Base-by-base conservation (phyloP, 2,888 invertebrate species). In the Resseliella maxima region DNA sequence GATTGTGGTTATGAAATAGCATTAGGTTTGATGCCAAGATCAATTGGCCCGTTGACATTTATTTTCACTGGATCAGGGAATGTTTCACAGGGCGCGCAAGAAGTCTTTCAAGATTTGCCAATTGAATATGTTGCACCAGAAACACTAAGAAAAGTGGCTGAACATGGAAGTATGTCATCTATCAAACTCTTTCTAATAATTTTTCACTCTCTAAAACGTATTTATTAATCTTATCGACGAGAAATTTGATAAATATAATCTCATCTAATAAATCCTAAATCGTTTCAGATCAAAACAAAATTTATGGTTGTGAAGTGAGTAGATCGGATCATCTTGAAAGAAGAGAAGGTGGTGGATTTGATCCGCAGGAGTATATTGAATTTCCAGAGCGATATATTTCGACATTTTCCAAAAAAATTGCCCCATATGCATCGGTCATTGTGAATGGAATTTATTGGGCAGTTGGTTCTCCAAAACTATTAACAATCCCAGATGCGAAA, bases 381-480 rank as follows among this genome's bases (percentile, higher is more conserved):
- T 95, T 96, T 90, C 99, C 99, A 0, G 97, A 98, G 89, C 92
- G 95, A 89, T 99, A 99, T 90, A 96, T 97, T 86, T 99, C 99
- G 3, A 97, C 96, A 0, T 99, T 99, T 90, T 97, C 97, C 88
- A 96, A 97, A 89, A 97, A 96, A 93, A 97, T 99, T 88, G 99
- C 99, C 0, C 99, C 99, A 0, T 99, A 98, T 90, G 98, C 99
- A 6, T 85, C 85, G 45, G 97, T 98, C 0, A 95, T 99, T 87
- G 94, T 99, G 83, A 99, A 99, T 90, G 98, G 99, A 41, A 99
- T 99, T 89, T 99, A 99, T 91, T 99, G 99, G 98, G 99, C 98
- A 0, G 97, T 98, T 0, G 97, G 97, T 89, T 97, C 98, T 88
- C 99, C 99, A 0, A 97, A 99, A 90, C 91, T 99, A 45, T 92